Percentiles rank a stretch among this genome's conserved stretches.
Evolutionary conservation across 1,140 invertebrate genomes (phyloP).

Genomic region (Drosophila asahinai): DNA sequence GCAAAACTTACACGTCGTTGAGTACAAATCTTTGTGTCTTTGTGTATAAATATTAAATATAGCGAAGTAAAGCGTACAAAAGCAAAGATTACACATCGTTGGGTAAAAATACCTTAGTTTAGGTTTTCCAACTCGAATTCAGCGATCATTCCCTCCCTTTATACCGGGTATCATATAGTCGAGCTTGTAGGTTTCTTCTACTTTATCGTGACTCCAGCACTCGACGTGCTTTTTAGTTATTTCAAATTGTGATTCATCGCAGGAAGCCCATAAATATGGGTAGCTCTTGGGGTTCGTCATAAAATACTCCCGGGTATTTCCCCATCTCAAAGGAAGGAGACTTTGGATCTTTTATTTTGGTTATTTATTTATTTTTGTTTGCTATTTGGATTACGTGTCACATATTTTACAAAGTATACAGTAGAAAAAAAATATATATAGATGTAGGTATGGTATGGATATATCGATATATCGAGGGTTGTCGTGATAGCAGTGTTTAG

Average conservation of each 20-base stretch:
- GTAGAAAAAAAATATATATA: slow-evolving; percentile 46
- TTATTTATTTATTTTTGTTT: slow-evolving; percentile 69
- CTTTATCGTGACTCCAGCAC: too few species aligned
- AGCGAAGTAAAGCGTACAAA: too few species aligned
- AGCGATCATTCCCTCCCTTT: too few species aligned
- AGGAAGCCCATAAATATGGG: neutral
- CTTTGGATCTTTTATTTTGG: slow-evolving; percentile 26
- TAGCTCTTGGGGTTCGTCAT: neutral
- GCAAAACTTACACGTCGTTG: too few species aligned
- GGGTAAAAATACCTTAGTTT: too few species aligned
- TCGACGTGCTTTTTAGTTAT: neutral
- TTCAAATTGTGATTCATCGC: neutral
- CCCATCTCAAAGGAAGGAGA: neutral
- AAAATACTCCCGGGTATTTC: neutral
- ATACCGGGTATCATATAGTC: neutral
- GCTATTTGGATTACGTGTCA: slow-evolving; percentile 64
- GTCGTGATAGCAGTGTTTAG: slow-evolving; percentile 51
- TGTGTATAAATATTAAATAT: too few species aligned
- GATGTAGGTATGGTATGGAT: slow-evolving; percentile 8
- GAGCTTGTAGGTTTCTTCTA: neutral
- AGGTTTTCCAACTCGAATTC: too few species aligned
- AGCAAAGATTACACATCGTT: too few species aligned
- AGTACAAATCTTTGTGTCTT: too few species aligned
- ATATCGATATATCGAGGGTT: slow-evolving; percentile 15
- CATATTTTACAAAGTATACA: slow-evolving; percentile 82